A percentile compares a stretch with the other conserved stretches of the same genome.
Evolutionary conservation across 2,888 invertebrate genomes (phyloP).

Genomic region (Lycaena phlaeas): DNA sequence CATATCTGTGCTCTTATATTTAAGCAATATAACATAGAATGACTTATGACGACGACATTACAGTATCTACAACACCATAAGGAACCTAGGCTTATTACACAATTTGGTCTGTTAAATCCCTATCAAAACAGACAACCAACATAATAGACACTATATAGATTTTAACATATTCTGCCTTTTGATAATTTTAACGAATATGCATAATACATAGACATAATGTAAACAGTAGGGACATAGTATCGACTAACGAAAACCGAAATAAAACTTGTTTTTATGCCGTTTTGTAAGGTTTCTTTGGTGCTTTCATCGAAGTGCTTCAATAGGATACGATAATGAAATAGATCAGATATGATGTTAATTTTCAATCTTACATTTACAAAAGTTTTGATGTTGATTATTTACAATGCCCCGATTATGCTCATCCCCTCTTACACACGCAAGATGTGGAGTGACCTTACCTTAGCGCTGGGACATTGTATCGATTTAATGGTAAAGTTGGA

Average conservation of each 20-base stretch:
- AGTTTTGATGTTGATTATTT: too few relatives aligned
- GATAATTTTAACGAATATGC: not conserved
- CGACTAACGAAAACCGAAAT: not conserved
- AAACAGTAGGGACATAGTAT: constrained; percentile 32
- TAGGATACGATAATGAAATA: not conserved
- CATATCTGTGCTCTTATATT: constrained; percentile 7
- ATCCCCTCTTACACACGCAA: too few relatives aligned
- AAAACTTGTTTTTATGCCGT: too few relatives aligned
- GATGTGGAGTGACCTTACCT: too few relatives aligned
- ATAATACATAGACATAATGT: constrained; percentile 40
- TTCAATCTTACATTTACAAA: too few relatives aligned
- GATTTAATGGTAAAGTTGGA: too few relatives aligned
- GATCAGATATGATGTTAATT: too few relatives aligned
- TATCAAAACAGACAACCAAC: not conserved
- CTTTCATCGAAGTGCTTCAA: constrained; percentile 5
- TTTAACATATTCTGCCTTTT: not conserved
- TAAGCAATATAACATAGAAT: constrained; percentile 5
- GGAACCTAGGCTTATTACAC: not conserved
- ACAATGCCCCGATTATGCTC: too few relatives aligned
- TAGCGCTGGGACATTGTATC: too few relatives aligned
- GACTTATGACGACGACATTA: not conserved
- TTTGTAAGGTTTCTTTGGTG: constrained; percentile 5
- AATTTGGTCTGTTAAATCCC: not conserved
- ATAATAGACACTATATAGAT: too few relatives aligned
- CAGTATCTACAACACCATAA: too few relatives aligned